phyloP scores from a whole-genome alignment of 2,888 invertebrate species.

The Dastarcus helophoroides region DNA sequence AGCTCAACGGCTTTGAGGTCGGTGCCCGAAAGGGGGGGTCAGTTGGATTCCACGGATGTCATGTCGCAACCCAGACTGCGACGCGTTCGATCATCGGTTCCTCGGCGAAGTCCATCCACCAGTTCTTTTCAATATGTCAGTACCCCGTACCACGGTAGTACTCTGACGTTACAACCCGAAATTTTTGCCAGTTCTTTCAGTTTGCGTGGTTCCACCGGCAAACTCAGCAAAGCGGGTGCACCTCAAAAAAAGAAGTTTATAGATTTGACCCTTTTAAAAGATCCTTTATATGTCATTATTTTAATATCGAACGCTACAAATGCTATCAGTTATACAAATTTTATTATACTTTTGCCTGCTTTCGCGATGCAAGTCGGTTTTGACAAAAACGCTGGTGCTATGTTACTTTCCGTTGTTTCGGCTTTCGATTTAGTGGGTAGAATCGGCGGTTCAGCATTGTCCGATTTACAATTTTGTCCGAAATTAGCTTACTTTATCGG shows the following conservation, averaged over 20 bases:
- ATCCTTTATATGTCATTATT: constrained; percentile 72
- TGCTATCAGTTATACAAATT: constrained; percentile 79
- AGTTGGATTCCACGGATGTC: constrained; percentile 25
- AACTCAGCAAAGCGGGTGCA: constrained; percentile 34
- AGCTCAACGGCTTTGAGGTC: constrained; percentile 45
- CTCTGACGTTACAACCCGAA: constrained; percentile 64
- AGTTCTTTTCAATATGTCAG: constrained; percentile 78
- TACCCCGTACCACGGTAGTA: constrained; percentile 77
- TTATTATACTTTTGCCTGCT: constrained; percentile 68
- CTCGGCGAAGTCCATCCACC: constrained; percentile 60
- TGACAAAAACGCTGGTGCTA: constrained; percentile 58
- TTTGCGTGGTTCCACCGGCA: constrained; percentile 52
- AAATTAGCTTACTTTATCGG: constrained; percentile 75
- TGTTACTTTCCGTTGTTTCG: constrained; percentile 69
- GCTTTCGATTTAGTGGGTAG: constrained; percentile 70
- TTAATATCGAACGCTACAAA: constrained; percentile 75
- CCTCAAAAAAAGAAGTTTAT: constrained; percentile 53
- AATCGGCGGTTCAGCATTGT: constrained; percentile 75
- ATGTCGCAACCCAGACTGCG: constrained; percentile 26
- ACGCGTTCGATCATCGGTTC: constrained; percentile 37
- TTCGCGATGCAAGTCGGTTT: constrained; percentile 62
- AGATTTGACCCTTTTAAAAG: constrained; percentile 59
- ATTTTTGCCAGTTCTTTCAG: constrained; percentile 71
- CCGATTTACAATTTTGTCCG: constrained; percentile 63
- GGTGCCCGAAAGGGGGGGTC: constrained; percentile 54